Evolutionary conservation across 2,113 vertebrate species (phyloP).

Genomic region (Callipepla californica): DNA sequence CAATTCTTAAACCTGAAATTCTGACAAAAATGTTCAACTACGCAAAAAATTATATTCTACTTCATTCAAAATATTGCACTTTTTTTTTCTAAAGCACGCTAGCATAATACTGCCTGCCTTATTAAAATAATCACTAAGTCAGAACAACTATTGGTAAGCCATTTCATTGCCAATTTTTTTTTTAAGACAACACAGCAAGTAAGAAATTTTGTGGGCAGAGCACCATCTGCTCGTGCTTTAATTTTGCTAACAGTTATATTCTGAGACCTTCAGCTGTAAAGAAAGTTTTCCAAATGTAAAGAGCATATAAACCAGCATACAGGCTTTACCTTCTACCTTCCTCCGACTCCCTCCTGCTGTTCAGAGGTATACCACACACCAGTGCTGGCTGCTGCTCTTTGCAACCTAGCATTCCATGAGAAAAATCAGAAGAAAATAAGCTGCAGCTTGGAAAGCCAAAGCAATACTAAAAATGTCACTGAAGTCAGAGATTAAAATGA

Average conservation of each 20-base stretch:
- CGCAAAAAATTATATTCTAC: background rate
- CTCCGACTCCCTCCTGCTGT: background rate
- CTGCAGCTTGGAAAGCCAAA: background rate
- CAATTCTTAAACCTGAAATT: background rate
- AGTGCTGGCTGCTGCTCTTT: background rate
- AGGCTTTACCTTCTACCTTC: background rate
- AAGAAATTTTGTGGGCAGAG: conserved; percentile 24
- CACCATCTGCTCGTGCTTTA: conserved; percentile 32
- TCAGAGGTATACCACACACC: background rate
- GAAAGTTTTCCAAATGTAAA: conserved; percentile 34
- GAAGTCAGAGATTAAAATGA: background rate
- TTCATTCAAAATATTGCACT: background rate
- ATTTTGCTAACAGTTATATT: conserved; percentile 43
- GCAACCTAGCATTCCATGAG: background rate
- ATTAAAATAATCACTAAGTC: background rate
- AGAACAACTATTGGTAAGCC: background rate
- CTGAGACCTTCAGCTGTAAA: conserved; percentile 42
- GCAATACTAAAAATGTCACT: background rate
- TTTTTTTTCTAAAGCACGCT: background rate
- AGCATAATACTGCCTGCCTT: background rate
- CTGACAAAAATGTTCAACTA: background rate
- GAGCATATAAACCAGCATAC: background rate
- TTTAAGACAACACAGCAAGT: conserved; percentile 32
- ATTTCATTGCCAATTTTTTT: background rate
- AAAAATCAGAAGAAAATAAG: background rate